Conservation (phyloP, 2,888 invertebrate genomes). For the Phengaris arion region DNA sequence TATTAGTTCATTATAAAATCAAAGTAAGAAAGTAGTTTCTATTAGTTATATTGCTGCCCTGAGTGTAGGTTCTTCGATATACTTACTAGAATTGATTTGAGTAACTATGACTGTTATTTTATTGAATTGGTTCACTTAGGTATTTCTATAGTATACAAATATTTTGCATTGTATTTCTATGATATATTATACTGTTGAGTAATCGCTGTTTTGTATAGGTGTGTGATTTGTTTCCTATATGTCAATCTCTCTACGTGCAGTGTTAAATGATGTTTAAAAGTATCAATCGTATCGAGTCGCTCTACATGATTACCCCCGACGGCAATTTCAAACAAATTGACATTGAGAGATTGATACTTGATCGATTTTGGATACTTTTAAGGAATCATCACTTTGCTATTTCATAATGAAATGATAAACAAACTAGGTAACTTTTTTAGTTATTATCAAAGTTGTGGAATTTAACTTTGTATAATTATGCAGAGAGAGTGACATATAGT, state of each 20-base stretch:
- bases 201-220: background rate
- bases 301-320: slow-evolving; percentile 1
- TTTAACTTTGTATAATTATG: background rate
- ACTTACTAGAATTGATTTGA: background rate
- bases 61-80: background rate
- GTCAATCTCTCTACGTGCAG: slow-evolving; percentile 1
- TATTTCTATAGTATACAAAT: background rate
- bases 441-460: background rate
- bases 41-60: slow-evolving; percentile 4
- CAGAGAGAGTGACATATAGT: background rate
- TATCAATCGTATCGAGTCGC: slow-evolving; percentile 1
- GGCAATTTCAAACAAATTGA: slow-evolving; percentile 9
- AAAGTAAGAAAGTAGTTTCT: slow-evolving; percentile 6
- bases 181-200: no score
- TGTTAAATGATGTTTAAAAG: slow-evolving; percentile 6
- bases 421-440: no score
- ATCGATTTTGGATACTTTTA: background rate
- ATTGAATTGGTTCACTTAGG: background rate
- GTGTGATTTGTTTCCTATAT: background rate
- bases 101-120: background rate
- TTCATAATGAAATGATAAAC: no score
- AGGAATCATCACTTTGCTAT: no score
- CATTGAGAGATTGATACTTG: slow-evolving; percentile 2
- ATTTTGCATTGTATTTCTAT: no score
- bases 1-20: background rate